Conservation (phyloP, 2,797 vertebrate species). For the Podargus strigoides region DNA sequence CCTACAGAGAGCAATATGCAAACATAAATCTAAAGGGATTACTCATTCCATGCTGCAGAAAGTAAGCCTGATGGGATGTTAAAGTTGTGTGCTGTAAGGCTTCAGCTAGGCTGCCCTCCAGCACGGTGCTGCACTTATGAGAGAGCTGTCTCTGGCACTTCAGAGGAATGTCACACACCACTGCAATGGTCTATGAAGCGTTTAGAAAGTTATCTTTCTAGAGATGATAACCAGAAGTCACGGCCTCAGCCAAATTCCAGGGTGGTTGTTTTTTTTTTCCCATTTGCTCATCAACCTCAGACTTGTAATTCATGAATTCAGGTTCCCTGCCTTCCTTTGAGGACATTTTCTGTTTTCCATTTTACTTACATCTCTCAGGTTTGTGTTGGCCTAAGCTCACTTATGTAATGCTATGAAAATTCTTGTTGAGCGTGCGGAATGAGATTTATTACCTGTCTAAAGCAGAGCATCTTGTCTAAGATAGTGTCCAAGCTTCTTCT, state of each 20-base stretch:
- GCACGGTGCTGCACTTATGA: neutral
- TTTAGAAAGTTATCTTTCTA: neutral
- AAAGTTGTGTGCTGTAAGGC: neutral
- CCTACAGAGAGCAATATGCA: neutral
- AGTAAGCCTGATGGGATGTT: neutral
- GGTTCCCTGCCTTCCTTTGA: neutral
- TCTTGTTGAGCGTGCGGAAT: neutral
- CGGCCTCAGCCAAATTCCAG: neutral
- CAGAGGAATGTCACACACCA: neutral
- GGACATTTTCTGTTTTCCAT: neutral
- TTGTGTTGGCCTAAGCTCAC: neutral
- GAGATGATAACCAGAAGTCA: neutral
- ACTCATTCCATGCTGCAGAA: neutral
- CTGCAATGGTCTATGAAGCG: neutral
- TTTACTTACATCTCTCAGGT: neutral
- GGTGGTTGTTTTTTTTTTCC: too few relatives aligned
- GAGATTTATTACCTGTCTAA: neutral
- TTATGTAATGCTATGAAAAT: neutral
- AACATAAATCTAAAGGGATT: neutral
- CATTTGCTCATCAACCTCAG: neutral
- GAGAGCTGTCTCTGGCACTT: neutral
- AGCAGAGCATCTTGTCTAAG: neutral
- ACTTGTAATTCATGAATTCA: neutral
- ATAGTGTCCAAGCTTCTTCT: neutral
- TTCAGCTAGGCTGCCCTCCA: neutral